Evolutionary conservation across 1,140 invertebrate genomes (phyloP).

Genomic region (Euwallacea similis): DNA sequence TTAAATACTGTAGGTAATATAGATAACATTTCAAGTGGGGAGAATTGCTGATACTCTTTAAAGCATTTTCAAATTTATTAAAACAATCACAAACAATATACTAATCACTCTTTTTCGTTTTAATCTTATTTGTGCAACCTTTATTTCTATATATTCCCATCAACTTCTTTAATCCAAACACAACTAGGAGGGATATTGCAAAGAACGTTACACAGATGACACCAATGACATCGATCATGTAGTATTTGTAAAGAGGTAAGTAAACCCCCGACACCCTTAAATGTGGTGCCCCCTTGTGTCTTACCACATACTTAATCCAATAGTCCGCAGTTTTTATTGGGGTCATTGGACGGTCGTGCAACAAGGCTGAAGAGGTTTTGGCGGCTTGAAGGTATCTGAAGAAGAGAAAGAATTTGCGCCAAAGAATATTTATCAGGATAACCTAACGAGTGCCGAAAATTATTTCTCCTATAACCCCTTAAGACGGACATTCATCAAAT

Average conservation of each 20-base stretch:
- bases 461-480: too few species aligned
- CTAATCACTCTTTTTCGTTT: background rate
- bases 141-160: background rate
- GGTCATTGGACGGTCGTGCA: constrained; percentile 58
- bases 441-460: background rate
- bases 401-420: constrained; percentile 47
- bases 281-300: constrained; percentile 67
- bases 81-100: background rate
- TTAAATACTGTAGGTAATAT: too few species aligned
- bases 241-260: constrained; percentile 57
- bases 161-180: background rate
- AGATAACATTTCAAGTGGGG: too few species aligned
- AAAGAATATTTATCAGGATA: background rate
- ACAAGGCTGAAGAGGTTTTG: constrained; percentile 57
- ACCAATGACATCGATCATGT: constrained; percentile 50
- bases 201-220: background rate
- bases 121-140: background rate
- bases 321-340: constrained; percentile 66
- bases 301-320: constrained; percentile 70
- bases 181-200: background rate
- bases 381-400: constrained; percentile 50
- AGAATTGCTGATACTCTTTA: background rate
- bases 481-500: too few species aligned
- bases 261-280: constrained; percentile 62
- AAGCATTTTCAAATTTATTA: background rate